Evolutionary conservation across 2,113 vertebrate genomes (phyloP), one percentile per base, ranked within the genome.

Genomic region (Elephantulus edwardii): DNA sequence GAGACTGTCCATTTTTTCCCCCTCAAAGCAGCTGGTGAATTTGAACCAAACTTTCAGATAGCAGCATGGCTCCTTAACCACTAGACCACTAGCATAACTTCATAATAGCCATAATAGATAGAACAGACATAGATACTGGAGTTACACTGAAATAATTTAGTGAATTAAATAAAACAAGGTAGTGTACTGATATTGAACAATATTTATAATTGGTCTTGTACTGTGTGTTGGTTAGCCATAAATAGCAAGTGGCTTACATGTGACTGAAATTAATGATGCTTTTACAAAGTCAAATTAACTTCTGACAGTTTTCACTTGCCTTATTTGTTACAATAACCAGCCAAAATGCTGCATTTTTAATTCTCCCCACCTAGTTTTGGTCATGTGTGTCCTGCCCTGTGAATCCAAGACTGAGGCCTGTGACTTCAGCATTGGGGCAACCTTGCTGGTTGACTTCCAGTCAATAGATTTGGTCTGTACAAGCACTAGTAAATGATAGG

Each of bases 231-330:
- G 84, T 85, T 50, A 72, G 28, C n/a, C n/a, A 83, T 20, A 68
- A 20, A 68, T 60, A 78, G n/a, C 35, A 75, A 68, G 22, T 28
- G 13, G 26, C 26, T 83, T 26, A 40, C 42, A 13, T 33, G n/a
- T 72, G 81, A 74, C 33, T 75, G n/a, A 86, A 79, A 58, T 58
- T 66, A 68, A 56, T 35, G 66, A 40, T 60, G 33, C 26, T 91
- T 92, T 85, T 50, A 82, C 6, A 85, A 88, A 88, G 76, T 85
- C 66, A 84, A 71, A 58, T 71, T 22, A 62, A 38, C 26, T 76
- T 44, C 88, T 83, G 6, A 24, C 6, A 50, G 22, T 24, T 60
- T 77, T 77, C 19, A 24, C 40, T 66, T n/a, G 76, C 22, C 62
- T n/a, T 35, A 22, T 78, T 35, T 8, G 7, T 78, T 64, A 50